Evolutionary conservation across 2,113 vertebrate genomes (phyloP), one percentile per base, ranked within the genome.

Genomic region (Tapirus terrestris): DNA sequence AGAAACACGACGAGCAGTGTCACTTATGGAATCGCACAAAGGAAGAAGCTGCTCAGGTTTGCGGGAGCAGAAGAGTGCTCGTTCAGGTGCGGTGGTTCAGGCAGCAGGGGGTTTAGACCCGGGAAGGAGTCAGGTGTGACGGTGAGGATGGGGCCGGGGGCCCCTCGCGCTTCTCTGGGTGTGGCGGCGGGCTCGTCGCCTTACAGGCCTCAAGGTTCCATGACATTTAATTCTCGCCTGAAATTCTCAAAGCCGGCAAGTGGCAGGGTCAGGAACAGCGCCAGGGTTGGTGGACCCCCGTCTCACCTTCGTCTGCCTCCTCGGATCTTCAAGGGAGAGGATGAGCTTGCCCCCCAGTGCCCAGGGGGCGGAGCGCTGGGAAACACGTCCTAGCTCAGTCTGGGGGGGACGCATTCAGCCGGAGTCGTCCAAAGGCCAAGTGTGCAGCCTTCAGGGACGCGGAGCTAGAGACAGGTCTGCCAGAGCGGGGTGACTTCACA

Each of bases 401-500:
- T 45, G 14, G 9, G 18, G 33, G 7, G 3, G 16, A 70, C 7
- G 10, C 4, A n/a, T 63, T 33, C 25, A 16, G 67, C 14, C 5
- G 11, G 72, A 65, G 61, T 51, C 61, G 33, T 3, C 61, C 61
- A 18, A 11, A 31, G 43, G 53, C 43, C 29, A 1, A 0, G 3
- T 8, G 14, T 7, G 10, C 21, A 33, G 20, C 4, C n/a, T 25
- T 2, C 16, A 43, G 27, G 61, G 31, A 13, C 10, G 0, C 6
- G 39, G 36, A 58, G 11, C 48, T 95, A 12, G 18, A 43, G 36
- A 16, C 1, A 6, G 23, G 16, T 43, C 79, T 67, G 5, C 16
- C 14, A 18, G 18, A 3, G 31, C 1, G 29, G 3, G 0, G 0
- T n/a, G 11, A 2, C 12, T 29, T 53, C 20, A 8, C 51, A n/a